Evolutionary conservation across 1,140 invertebrate genomes (phyloP).

Genomic region (Nymphalis io): DNA sequence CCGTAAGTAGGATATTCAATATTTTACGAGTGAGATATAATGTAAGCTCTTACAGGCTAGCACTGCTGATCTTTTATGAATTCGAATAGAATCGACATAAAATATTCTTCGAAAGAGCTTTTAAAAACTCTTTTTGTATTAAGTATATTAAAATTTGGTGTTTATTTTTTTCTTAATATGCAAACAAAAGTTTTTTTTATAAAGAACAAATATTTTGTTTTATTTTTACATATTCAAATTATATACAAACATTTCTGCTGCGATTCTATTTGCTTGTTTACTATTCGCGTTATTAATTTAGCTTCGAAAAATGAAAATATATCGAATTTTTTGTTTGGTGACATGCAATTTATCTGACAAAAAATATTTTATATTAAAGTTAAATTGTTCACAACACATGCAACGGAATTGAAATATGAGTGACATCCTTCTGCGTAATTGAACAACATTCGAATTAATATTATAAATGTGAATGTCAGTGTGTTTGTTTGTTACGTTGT

Average conservation of each 20-base stretch:
- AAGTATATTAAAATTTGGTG: no score
- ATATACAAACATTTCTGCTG: not conserved
- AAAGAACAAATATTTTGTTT: not conserved
- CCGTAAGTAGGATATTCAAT: no score
- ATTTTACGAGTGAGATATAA: no score
- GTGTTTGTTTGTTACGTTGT: no score
- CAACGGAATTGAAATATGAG: slow-evolving; percentile 1
- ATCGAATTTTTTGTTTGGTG: not conserved
- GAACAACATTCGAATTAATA: not conserved
- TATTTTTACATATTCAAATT: slow-evolving; percentile 10
- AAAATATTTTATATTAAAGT: not conserved
- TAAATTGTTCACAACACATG: not conserved
- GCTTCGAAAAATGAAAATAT: not conserved
- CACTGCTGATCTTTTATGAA: no score
- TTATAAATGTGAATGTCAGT: no score
- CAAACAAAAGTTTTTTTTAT: not conserved
- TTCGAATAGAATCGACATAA: no score
- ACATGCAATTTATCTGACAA: not conserved
- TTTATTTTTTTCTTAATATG: no score
- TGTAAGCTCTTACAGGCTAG: no score
- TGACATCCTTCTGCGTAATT: not conserved
- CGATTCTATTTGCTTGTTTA: not conserved
- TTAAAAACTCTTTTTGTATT: no score
- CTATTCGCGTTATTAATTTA: not conserved
- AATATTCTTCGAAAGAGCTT: no score